Conservation (phyloP, 2,888 invertebrate species). For the Drosophila kuntzei region DNA sequence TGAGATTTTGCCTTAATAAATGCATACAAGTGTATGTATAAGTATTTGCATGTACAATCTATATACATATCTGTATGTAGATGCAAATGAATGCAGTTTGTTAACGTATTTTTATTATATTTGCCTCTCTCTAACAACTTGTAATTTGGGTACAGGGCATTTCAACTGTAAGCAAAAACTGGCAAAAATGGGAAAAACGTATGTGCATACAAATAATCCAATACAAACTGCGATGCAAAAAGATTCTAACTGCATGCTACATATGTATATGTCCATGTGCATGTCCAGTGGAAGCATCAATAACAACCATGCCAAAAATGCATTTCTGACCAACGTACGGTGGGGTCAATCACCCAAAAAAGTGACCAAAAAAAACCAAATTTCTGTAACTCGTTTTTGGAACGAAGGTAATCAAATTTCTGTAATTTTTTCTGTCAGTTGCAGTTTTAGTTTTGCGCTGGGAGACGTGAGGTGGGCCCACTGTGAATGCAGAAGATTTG, state of each 20-base stretch:
- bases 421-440: conserved; percentile 16
- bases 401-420: conserved; percentile 7
- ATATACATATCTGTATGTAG: background rate
- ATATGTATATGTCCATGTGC: conserved; percentile 20
- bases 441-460: conserved; percentile 6
- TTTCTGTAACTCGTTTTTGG: background rate
- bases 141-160: conserved; percentile 11
- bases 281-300: conserved; percentile 24
- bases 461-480: background rate
- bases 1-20: conserved; percentile 14
- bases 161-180: conserved; percentile 13
- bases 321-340: conserved; percentile 9
- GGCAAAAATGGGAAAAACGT: background rate
- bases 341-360: conserved; percentile 7
- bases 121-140: conserved; percentile 10
- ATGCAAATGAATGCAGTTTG: conserved; percentile 11
- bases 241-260: conserved; percentile 25
- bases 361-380: background rate
- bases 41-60: background rate
- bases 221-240: conserved; percentile 26
- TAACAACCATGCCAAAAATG: conserved; percentile 30
- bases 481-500: conserved; percentile 27
- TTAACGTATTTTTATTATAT: conserved; percentile 16
- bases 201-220: conserved; percentile 17
- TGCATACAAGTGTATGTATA: background rate